Conservation (phyloP, 2,113 vertebrate species). For the Trogon surrucura region DNA sequence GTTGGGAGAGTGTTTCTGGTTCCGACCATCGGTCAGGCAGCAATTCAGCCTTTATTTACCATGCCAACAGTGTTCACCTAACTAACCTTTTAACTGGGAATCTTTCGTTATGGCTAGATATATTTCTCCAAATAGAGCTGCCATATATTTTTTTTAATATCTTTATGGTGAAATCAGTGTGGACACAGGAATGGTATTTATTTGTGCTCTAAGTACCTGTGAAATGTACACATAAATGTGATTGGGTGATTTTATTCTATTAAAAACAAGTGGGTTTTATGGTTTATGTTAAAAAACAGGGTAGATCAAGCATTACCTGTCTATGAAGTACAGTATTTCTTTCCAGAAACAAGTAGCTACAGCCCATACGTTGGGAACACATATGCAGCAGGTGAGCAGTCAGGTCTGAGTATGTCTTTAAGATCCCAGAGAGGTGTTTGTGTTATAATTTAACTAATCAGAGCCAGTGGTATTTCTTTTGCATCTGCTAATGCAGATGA, state of each 20-base stretch:
- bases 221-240: not conserved
- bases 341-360: not conserved
- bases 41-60: not conserved
- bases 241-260: not conserved
- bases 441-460: not conserved
- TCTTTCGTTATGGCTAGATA: not conserved
- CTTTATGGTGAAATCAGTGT: not conserved
- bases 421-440: not conserved
- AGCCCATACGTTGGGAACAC: not conserved
- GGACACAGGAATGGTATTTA: not conserved
- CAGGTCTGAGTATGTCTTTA: not conserved
- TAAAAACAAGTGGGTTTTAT: not conserved
- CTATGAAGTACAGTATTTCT: not conserved
- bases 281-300: not conserved
- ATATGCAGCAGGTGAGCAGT: fast-evolving
- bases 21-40: not conserved
- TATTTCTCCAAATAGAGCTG: not conserved
- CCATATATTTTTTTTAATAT: not conserved
- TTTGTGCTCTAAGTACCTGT: not conserved
- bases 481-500: not conserved
- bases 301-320: not conserved
- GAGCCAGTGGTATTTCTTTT: not conserved
- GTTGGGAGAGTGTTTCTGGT: not conserved
- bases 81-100: not conserved
- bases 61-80: not conserved